Conservation (phyloP, 2,888 invertebrate genomes). For the Ennomos quercinarius region DNA sequence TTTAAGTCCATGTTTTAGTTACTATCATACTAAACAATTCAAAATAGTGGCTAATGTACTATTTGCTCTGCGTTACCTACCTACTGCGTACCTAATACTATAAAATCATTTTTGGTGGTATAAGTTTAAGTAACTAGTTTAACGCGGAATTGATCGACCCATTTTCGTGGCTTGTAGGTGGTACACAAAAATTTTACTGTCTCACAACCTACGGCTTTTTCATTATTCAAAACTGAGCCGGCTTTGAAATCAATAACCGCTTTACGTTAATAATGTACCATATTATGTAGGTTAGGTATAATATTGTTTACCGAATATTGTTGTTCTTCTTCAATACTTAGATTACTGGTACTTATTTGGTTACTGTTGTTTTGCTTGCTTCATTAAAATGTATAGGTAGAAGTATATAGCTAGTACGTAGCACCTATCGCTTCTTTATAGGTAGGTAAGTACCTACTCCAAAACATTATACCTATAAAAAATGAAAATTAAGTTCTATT, state of each 20-base stretch:
- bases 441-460: not conserved
- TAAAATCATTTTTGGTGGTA: conserved; percentile 10
- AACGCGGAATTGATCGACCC: conserved; percentile 49
- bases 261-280: conserved; percentile 7
- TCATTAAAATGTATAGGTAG: conserved; percentile 2
- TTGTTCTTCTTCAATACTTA: too few relatives aligned
- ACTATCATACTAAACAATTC: too few relatives aligned
- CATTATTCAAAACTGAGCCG: conserved; percentile 48
- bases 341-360: too few relatives aligned
- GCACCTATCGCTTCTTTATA: not conserved
- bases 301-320: too few relatives aligned
- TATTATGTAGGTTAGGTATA: not conserved
- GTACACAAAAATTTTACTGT: conserved; percentile 35
- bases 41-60: too few relatives aligned
- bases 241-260: conserved; percentile 47
- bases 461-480: too few relatives aligned
- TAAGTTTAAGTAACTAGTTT: conserved; percentile 8
- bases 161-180: conserved; percentile 36
- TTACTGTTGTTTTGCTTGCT: not conserved
- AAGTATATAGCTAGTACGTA: not conserved
- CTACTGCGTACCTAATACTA: not conserved
- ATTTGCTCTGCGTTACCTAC: not conserved
- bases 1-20: too few relatives aligned
- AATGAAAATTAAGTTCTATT: too few relatives aligned
- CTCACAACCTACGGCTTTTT: conserved; percentile 42